phyloP scores from a whole-genome alignment of 2,888 invertebrate species.

The Dexiosoma caninum region DNA sequence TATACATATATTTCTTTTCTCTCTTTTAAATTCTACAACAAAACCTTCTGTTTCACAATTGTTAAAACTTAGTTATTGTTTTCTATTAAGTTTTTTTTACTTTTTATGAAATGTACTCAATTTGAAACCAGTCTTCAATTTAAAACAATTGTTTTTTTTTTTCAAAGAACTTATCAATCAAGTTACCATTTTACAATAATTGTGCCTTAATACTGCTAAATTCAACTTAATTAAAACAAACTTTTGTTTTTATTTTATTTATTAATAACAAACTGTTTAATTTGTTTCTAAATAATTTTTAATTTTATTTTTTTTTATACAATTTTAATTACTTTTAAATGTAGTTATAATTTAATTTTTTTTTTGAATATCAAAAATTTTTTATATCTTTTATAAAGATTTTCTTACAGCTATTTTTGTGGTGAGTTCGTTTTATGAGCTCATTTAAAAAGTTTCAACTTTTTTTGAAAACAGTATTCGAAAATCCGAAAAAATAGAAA shows the following conservation, averaged over 20 bases:
- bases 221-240: constrained; percentile 9
- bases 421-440: constrained; percentile 61
- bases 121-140: constrained; percentile 17
- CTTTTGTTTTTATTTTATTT: constrained; percentile 19
- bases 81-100: not conserved
- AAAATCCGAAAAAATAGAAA: not conserved
- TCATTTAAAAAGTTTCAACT: constrained; percentile 39
- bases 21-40: not conserved
- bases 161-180: not conserved
- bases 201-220: constrained; percentile 29
- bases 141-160: not conserved
- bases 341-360: constrained; percentile 45
- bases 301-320: constrained; percentile 20
- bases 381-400: constrained; percentile 62
- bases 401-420: constrained; percentile 58
- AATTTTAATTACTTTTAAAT: constrained; percentile 23
- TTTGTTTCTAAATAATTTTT: constrained; percentile 32
- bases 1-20: not conserved
- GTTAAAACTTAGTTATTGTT: not conserved
- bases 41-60: not conserved
- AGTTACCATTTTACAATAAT: not conserved
- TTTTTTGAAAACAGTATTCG: not conserved
- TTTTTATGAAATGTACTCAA: not conserved
- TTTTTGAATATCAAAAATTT: constrained; percentile 35
- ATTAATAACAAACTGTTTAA: constrained; percentile 5